phyloP scores from a whole-genome alignment of 2,888 invertebrate species.

The Priocnemis perturbator region DNA sequence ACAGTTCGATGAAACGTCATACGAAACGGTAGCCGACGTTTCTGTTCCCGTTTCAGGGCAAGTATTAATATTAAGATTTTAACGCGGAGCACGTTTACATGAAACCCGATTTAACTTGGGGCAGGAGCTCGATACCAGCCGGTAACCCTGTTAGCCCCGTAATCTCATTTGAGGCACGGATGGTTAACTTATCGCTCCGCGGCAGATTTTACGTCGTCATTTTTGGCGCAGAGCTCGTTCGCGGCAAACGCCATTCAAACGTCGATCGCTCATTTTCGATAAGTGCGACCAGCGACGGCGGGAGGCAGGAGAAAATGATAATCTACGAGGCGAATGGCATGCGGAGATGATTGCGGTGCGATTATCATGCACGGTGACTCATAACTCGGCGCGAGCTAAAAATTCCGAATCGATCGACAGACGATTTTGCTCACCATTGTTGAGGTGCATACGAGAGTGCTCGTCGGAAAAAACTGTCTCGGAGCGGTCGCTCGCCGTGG shows the following conservation, averaged over 20 bases:
- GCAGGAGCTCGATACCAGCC: conserved; percentile 58
- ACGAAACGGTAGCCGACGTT: not conserved
- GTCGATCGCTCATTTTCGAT: not conserved
- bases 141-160: conserved; percentile 60
- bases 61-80: conserved; percentile 60
- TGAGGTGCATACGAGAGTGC: conserved; percentile 66
- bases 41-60: conserved; percentile 21
- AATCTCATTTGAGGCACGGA: conserved; percentile 63
- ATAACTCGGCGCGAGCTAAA: conserved; percentile 5
- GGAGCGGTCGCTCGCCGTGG: conserved; percentile 74
- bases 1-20: too few relatives aligned
- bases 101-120: conserved; percentile 57
- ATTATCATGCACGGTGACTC: conserved; percentile 28
- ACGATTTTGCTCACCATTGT: conserved; percentile 58
- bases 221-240: conserved; percentile 47
- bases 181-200: conserved; percentile 64
- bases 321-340: conserved; percentile 18
- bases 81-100: conserved; percentile 55
- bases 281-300: not conserved
- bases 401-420: too few relatives aligned
- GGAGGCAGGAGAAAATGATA: conserved; percentile 19
- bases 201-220: conserved; percentile 62
- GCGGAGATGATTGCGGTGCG: conserved; percentile 4
- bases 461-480: conserved; percentile 67
- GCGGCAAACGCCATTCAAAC: conserved; percentile 27